Base-by-base conservation (phyloP, 2,888 invertebrate species). In the Emmelina monodactyla region DNA sequence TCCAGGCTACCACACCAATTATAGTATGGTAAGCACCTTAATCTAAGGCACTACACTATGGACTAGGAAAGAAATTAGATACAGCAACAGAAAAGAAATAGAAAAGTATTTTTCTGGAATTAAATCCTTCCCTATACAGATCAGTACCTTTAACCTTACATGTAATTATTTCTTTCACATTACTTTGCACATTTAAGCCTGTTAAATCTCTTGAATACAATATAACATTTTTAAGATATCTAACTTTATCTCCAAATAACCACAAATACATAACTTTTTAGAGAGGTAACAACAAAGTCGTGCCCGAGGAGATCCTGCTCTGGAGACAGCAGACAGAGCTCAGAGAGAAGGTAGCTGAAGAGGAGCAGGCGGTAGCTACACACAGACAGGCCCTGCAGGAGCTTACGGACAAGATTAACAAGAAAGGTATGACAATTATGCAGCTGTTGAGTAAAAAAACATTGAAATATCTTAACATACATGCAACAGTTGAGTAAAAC, bases 281-380 rank as follows among this genome's bases (percentile, higher is more conserved):
- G n/a, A n/a, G n/a, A n/a, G n/a, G n/a, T n/a, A 28, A 51, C 22
- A 55, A 50, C 43, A 47, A 51, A 3, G 39, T 62, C 1, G 48
- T 66, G 22, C 78, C 78, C 1, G 56, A 60, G 22, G 60, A 70
- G 41, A 40, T 75, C 1, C 35, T 46, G 0, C 41, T 65, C 1
- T 79, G 78, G 76, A 53, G 50, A 3, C 48, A 66, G 32, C 62
- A 67, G 25, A 42, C 39, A 2, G 56, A 64, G 1, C 33, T 68
- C 1, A 54, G 48, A 31, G 48, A 55, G 12, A 62, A 55, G 32
- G 53, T 76, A 6, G 37, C 39, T 3, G 55, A 54, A 22, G 55
- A 60, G 1, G 69, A 75, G 38, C 36, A 29, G 1, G 49, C 54
- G 15, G 45, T 68, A 0, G 25, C 35, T 2, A 44, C 59, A 16